These are phyloP conservation scores for Monochamus saltuarius DNA, from an alignment of 1,140 invertebrate species.

Conservation along the genomic window DNA sequence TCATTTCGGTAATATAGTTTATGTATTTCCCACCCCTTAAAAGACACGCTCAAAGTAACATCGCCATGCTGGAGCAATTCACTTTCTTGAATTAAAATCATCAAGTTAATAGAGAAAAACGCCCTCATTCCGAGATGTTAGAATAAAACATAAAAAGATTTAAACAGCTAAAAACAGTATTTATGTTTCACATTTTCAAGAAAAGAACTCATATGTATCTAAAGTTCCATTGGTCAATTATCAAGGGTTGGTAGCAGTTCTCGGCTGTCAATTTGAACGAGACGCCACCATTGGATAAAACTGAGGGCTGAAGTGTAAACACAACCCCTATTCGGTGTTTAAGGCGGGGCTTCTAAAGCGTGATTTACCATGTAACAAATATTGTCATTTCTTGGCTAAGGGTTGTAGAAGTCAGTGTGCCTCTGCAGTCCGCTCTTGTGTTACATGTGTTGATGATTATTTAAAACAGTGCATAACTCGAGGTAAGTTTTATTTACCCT, in stretches of 20 bases:
- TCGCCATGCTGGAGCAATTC: no score
- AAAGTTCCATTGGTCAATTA: conserved; percentile 24
- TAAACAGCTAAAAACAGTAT: conserved; percentile 9
- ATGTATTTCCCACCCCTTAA: no score
- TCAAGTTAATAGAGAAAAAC: no score
- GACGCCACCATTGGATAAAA: conserved; percentile 17
- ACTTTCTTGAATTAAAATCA: no score
- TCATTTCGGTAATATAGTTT: no score
- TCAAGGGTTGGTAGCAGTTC: conserved; percentile 19
- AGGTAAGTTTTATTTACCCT: no score
- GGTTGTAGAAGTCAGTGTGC: conserved; percentile 2
- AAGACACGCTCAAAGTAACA: no score
- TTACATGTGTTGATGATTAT: conserved; percentile 8
- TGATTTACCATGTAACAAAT: conserved; percentile 22
- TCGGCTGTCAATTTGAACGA: conserved; percentile 15
- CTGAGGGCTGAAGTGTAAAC: conserved; percentile 20
- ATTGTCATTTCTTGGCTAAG: conserved; percentile 21
- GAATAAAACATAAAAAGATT: no score
- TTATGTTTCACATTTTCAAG: conserved; percentile 18
- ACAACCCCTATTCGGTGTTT: conserved; percentile 21
- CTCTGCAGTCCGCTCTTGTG: conserved; percentile 1
- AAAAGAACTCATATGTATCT: conserved; percentile 10
- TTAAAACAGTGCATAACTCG: no score
- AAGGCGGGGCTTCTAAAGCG: conserved; percentile 20
- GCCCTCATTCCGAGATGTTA: no score